Evolutionary conservation across 2,888 invertebrate species (phyloP).

Genomic region (Protonemura montana): DNA sequence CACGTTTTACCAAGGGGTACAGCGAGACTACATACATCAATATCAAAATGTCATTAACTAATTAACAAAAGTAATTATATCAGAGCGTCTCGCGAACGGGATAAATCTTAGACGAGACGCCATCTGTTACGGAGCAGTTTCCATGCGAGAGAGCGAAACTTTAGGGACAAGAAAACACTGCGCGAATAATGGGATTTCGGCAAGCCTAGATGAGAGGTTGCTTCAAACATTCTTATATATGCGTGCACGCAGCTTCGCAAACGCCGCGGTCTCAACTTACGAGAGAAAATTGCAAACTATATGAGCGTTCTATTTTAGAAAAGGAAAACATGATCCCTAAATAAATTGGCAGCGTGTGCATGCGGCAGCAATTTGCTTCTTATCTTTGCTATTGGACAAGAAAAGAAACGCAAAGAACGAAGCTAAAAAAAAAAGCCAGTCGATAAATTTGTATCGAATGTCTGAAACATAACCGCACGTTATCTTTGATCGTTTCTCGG

Average conservation of each 20-base stretch:
- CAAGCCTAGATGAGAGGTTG: not conserved
- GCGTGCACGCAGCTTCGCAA: not conserved
- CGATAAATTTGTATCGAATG: slow-evolving; percentile 2
- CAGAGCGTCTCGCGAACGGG: slow-evolving; percentile 8
- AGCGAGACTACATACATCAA: slow-evolving; percentile 26
- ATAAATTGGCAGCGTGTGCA: not conserved
- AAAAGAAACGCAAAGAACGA: not conserved
- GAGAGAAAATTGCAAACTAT: not conserved
- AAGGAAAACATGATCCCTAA: not conserved
- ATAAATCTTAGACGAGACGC: slow-evolving; percentile 15
- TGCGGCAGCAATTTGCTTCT: not conserved
- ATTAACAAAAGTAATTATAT: slow-evolving; percentile 29
- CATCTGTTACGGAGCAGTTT: slow-evolving; percentile 21
- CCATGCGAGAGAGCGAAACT: not conserved
- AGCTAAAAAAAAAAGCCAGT: not conserved
- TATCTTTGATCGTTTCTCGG: not conserved
- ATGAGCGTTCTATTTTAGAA: not conserved
- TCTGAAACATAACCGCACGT: not conserved
- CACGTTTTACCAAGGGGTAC: not conserved
- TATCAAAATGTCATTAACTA: slow-evolving; percentile 31
- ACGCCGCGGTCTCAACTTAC: not conserved
- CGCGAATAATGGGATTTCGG: not conserved
- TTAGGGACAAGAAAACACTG: not conserved
- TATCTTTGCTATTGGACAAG: not conserved
- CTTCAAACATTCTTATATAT: not conserved